Percentiles rank a stretch among this genome's conserved stretches.
phyloP scores from a whole-genome alignment of 1,140 invertebrate genomes.

The Pogonus chalceus region DNA sequence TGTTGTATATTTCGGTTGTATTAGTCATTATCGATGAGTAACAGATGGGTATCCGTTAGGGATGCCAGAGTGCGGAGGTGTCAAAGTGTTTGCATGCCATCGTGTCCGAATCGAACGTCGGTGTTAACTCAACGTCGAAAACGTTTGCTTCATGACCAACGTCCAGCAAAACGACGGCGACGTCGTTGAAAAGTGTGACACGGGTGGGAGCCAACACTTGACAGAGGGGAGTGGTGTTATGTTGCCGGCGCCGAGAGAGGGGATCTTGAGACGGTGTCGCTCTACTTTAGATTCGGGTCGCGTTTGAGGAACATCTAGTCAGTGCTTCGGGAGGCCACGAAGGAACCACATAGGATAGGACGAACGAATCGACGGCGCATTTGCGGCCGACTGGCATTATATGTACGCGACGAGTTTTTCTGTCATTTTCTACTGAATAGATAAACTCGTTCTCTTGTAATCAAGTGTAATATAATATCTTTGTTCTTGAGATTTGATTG shows the following conservation, averaged over 20 bases:
- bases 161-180: neutral
- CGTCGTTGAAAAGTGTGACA: neutral
- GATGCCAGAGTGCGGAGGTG: slow-evolving; percentile 16
- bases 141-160: neutral
- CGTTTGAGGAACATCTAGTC: slow-evolving; percentile 30
- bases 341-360: slow-evolving; percentile 32
- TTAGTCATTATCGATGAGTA: slow-evolving; percentile 23
- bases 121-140: neutral
- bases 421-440: neutral
- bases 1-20: slow-evolving; percentile 1
- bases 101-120: neutral
- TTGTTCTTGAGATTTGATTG: too few species aligned
- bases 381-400: slow-evolving; percentile 1
- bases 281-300: slow-evolving; percentile 30
- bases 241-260: slow-evolving; percentile 6
- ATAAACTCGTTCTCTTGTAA: too few species aligned
- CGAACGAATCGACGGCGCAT: slow-evolving; percentile 35
- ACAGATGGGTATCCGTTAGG: slow-evolving; percentile 6
- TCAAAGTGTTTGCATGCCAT: slow-evolving; percentile 14
- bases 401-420: neutral
- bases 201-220: slow-evolving; percentile 14
- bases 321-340: slow-evolving; percentile 35
- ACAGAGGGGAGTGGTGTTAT: slow-evolving; percentile 18
- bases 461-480: neutral
- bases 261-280: slow-evolving; percentile 14